phyloP scores from a whole-genome alignment of 1,140 invertebrate species.

The Listronotus oregonensis region DNA sequence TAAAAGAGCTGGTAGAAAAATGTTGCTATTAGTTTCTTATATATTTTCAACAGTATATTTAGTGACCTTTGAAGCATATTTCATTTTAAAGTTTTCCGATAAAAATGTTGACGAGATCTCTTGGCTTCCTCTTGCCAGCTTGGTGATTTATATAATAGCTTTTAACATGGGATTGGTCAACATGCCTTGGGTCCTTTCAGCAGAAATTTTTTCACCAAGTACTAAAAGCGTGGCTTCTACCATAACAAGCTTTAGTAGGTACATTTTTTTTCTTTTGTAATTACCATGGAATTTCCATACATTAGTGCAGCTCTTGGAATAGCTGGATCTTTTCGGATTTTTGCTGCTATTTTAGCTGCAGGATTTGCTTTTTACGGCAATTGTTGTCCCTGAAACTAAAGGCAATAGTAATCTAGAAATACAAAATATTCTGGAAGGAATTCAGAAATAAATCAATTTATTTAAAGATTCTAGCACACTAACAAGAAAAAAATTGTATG shows the following conservation, averaged over 20 bases:
- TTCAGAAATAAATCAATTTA: no score
- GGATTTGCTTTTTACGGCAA: slow-evolving; percentile 59
- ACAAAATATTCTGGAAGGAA: slow-evolving; percentile 58
- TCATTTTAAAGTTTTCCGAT: slow-evolving; percentile 27
- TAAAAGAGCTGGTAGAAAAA: slow-evolving; percentile 54
- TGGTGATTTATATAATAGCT: slow-evolving; percentile 43
- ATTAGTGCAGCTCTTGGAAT: slow-evolving; percentile 65
- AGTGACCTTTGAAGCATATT: slow-evolving; percentile 30
- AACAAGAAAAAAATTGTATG: no score
- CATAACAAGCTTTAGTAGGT: slow-evolving; percentile 71
- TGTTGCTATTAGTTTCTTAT: slow-evolving; percentile 33
- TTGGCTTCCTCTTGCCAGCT: slow-evolving; percentile 45
- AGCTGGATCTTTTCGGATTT: slow-evolving; percentile 78
- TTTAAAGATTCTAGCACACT: no score
- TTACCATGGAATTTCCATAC: slow-evolving; percentile 73
- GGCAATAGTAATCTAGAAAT: slow-evolving; percentile 41
- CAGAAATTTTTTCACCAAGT: slow-evolving; percentile 77
- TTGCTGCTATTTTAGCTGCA: slow-evolving; percentile 68
- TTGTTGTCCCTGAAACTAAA: slow-evolving; percentile 57
- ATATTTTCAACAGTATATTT: slow-evolving; percentile 26
- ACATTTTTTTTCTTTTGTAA: slow-evolving; percentile 77
- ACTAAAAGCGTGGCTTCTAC: slow-evolving; percentile 75
- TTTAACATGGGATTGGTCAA: slow-evolving; percentile 71
- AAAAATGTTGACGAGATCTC: slow-evolving; percentile 31
- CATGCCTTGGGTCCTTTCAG: slow-evolving; percentile 81